Base-by-base conservation (phyloP, 1,140 invertebrate genomes). In the Heterodera carotae region DNA sequence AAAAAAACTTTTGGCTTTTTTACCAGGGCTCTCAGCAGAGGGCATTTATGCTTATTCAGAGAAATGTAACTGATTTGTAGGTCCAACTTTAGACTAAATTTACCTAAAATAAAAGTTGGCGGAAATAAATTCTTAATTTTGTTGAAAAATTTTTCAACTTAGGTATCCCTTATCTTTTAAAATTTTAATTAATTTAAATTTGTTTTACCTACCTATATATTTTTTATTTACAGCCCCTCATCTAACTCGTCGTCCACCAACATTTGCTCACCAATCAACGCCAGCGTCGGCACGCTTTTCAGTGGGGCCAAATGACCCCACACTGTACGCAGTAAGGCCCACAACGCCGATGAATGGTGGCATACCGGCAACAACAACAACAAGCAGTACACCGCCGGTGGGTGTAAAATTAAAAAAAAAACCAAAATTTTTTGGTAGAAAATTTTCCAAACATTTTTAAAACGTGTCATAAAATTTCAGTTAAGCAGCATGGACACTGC, bases 311-410 rank as follows among this genome's bases (percentile, higher is more conserved):
- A 73, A 73, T 33, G 71, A 73, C 31, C 71, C 71, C 7, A 73
- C 71, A 29, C n/a, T 73, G n/a, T 56, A 56, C 62, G 71, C 71
- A 4, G 71, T 73, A 15, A 73, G 71, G 25, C 71, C 71, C 18
- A 73, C 71, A 34, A 73, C 71, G 18, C 71, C 71, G 36, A 73
- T 73, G 71, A 73, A 73, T 31, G 71, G 71, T 25, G 12, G 48
- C 48, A n/a, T n/a, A n/a, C n/a, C n/a, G n/a, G n/a, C n/a, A n/a
- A n/a, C n/a, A n/a, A n/a, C n/a, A n/a, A n/a, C n/a, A n/a, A n/a
- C n/a, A 73, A 73, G 34, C 36, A 70, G 43, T 70, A 48, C 69
- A 22, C 56, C 69, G 22, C n/a, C 48, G 56, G 71, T 73, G 36
- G 29, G 59, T 56, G 6, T 60, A 69, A 53, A 53, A 34, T 53